A percentile compares a stretch with the other conserved stretches of the same genome.
phyloP scores from a whole-genome alignment of 2,888 invertebrate genomes.

The Clepsis dumicolana region DNA sequence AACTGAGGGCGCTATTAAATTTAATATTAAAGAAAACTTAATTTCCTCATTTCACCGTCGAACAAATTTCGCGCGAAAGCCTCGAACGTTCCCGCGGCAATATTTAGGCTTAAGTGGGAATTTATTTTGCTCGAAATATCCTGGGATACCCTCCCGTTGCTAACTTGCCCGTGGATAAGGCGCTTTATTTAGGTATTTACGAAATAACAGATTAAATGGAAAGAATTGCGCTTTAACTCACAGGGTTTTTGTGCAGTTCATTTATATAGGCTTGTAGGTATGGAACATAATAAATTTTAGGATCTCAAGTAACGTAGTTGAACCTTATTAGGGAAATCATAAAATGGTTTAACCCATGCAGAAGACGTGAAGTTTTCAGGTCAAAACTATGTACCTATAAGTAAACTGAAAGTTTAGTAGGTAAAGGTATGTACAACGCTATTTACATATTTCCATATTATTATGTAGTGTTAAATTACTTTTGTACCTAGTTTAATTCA shows the following conservation, averaged over 20 bases:
- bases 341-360: too few relatives aligned
- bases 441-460: too few relatives aligned
- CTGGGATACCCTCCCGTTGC: constrained; percentile 48
- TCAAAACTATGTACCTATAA: too few relatives aligned
- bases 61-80: constrained; percentile 60
- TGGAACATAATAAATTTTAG: not conserved
- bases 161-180: constrained; percentile 40
- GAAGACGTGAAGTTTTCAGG: too few relatives aligned
- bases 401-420: too few relatives aligned
- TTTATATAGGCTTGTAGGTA: not conserved
- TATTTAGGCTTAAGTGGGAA: constrained; percentile 59
- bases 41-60: constrained; percentile 61
- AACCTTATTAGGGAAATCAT: too few relatives aligned
- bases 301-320: too few relatives aligned
- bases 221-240: constrained; percentile 14
- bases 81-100: constrained; percentile 55
- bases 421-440: too few relatives aligned
- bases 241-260: not conserved
- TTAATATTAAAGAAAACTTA: constrained; percentile 65
- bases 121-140: constrained; percentile 53
- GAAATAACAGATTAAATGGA: constrained; percentile 28
- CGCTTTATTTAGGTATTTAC: constrained; percentile 34
- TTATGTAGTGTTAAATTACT: too few relatives aligned
- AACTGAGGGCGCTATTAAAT: constrained; percentile 43
- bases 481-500: too few relatives aligned